These are phyloP conservation scores for Mamestra brassicae DNA, from an alignment of 2,888 invertebrate genomes.

Conservation along the genomic window DNA sequence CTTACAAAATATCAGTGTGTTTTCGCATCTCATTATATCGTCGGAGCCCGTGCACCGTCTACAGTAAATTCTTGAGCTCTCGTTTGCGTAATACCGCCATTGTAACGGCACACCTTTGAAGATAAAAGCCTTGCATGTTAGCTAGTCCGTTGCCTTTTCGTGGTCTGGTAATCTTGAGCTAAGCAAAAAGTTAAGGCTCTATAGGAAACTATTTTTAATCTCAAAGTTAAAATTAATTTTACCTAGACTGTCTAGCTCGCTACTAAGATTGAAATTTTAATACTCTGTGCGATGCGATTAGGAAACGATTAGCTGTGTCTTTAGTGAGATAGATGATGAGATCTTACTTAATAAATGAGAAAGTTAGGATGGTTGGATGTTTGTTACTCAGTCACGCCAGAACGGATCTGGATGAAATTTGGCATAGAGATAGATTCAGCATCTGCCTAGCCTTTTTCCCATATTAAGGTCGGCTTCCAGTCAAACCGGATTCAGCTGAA, in stretches of 20 bases:
- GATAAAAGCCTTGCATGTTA: constrained; percentile 80
- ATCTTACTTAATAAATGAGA: too few species aligned
- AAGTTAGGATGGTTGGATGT: too few species aligned
- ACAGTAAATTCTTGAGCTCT: constrained; percentile 80
- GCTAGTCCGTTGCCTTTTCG: constrained; percentile 76
- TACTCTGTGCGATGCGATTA: constrained; percentile 34
- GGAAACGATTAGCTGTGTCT: constrained; percentile 27
- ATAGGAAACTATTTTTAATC: constrained; percentile 59
- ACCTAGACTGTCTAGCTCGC: constrained; percentile 26
- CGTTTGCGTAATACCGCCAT: constrained; percentile 82
- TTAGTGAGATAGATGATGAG: constrained; percentile 22
- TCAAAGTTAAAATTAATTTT: constrained; percentile 62
- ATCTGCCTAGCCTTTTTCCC: too few species aligned
- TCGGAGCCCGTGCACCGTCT: constrained; percentile 70
- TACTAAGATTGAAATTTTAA: constrained; percentile 49
- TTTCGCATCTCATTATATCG: constrained; percentile 83
- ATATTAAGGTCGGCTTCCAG: too few species aligned
- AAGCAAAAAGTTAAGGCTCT: constrained; percentile 52
- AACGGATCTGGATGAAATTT: too few species aligned
- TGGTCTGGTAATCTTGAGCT: constrained; percentile 74
- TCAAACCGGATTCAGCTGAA: too few species aligned
- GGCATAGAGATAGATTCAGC: too few species aligned
- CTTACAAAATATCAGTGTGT: constrained; percentile 71
- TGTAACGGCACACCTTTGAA: constrained; percentile 84
- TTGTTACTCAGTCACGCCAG: too few species aligned